Evolutionary conservation across 2,113 vertebrate species (phyloP).

Genomic region (Psittacara wagleri): DNA sequence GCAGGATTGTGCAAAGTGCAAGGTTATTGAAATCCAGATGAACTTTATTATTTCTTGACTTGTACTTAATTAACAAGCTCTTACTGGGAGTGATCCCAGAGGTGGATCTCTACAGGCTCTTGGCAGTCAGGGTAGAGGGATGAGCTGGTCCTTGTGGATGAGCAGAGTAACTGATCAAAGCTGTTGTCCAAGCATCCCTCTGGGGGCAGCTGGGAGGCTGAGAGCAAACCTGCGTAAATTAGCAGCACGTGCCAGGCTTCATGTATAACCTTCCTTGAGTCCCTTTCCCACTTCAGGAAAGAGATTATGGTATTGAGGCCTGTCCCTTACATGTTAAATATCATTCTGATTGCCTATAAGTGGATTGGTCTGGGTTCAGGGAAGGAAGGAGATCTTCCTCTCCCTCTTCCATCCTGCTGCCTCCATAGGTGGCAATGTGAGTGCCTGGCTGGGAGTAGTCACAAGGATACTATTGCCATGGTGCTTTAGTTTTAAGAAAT

Average conservation of each 20-base stretch:
- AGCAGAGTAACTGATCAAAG: not conserved
- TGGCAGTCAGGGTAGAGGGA: not conserved
- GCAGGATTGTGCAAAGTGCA: not conserved
- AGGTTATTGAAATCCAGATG: not conserved
- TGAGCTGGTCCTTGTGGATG: not conserved
- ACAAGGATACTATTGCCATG: not conserved
- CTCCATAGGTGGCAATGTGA: not conserved
- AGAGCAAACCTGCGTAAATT: not conserved
- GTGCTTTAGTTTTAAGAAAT: not conserved
- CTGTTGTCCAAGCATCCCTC: not conserved
- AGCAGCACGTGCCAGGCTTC: not conserved
- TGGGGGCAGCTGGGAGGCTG: not conserved
- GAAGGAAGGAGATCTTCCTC: not conserved
- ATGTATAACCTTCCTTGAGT: not conserved
- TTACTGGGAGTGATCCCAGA: rapidly evolving
- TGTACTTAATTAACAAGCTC: not conserved
- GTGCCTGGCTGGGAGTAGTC: not conserved
- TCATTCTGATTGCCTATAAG: not conserved
- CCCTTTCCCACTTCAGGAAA: not conserved
- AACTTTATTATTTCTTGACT: not conserved
- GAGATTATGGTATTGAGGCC: not conserved
- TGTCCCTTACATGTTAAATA: not conserved
- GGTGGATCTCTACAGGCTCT: not conserved
- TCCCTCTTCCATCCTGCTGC: rapidly evolving
- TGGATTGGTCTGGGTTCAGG: not conserved